A percentile compares a stretch with the other conserved stretches of the same genome.
Evolutionary conservation across 1,140 invertebrate species (phyloP).

Genomic region (Cecropterus lyciades): DNA sequence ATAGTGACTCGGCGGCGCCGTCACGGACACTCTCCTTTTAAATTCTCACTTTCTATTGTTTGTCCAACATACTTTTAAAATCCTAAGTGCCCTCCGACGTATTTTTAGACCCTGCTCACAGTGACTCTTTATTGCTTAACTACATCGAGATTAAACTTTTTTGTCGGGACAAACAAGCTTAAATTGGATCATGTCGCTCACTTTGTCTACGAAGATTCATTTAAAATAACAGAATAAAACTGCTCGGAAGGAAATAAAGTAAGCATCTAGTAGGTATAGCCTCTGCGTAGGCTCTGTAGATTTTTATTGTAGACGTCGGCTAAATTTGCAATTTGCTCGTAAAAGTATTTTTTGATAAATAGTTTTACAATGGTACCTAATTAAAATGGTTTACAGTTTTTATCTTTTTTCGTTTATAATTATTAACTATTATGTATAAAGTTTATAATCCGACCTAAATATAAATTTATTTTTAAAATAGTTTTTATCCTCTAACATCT

Average conservation of each 20-base stretch:
- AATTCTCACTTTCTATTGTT: slow-evolving; percentile 38
- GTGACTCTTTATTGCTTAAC: slow-evolving; percentile 32
- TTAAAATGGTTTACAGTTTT: too few species aligned
- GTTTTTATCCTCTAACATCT: too few species aligned
- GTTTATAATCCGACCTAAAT: too few species aligned
- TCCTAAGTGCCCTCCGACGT: slow-evolving; percentile 30
- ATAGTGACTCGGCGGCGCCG: slow-evolving; percentile 44
- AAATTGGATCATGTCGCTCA: slow-evolving; percentile 50
- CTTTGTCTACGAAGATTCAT: slow-evolving; percentile 26
- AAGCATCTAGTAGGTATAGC: neutral
- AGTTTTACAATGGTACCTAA: too few species aligned
- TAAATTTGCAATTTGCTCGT: too few species aligned
- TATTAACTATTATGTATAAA: too few species aligned
- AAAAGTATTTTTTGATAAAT: too few species aligned
- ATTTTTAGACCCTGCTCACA: slow-evolving; percentile 43
- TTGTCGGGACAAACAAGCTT: slow-evolving; percentile 40
- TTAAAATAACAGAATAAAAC: slow-evolving; percentile 9
- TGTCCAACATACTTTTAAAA: slow-evolving; percentile 39
- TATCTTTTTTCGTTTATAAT: too few species aligned
- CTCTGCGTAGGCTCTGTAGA: neutral
- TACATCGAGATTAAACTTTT: slow-evolving; percentile 42
- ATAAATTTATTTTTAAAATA: too few species aligned
- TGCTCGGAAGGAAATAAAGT: slow-evolving; percentile 1
- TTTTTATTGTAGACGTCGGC: too few species aligned
- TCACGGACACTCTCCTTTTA: slow-evolving; percentile 41